Base-by-base conservation (phyloP, 1,140 invertebrate genomes). In the Diachasma alloeum region DNA sequence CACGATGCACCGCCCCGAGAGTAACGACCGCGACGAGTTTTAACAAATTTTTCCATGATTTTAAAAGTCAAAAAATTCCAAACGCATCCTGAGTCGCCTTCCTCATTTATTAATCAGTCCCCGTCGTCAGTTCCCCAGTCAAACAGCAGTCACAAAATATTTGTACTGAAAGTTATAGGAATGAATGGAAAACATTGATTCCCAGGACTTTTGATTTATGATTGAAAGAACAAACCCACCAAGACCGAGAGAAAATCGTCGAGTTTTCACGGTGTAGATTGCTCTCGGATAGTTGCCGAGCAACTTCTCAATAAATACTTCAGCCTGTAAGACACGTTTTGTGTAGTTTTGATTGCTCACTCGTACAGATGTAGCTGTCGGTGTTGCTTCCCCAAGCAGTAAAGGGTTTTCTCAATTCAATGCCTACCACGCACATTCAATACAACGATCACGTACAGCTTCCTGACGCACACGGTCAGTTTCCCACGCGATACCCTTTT, bases 401-500 rank as follows among this genome's bases (percentile, higher is more conserved):
- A 4, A 4, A 17, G 9, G 19, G 70, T 42, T 70, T 17, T 73
- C 46, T 44, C 13, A 37, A 53, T 77, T 72, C 22, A 19, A 48
- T 19, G 72, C 48, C 24, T 46, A 68, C 19, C 26, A 74, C 78
- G 71, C 81, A 79, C 82, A 82, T 85, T 86, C 81, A 81, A 84
- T 83, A 86, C 82, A 84, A 80, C 82, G 79, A 80, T 82, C 85
- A 85, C 84, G 84, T 86, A 84, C 79, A 78, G 66, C 79, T 83
- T 83, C 81, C 83, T 79, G 79, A 79, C 80, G 83, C 84, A 80
- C 76, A 66, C 82, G 82, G 81, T 83, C 80, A 83, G 79, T 83
- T 86, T 86, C 84, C 82, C 83, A 84, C 81, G 82, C 81, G 81
- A 80, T 77, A 80, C 76, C 77, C 78, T 68, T 68, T 39, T 37